These are phyloP conservation scores for Heterodera filipjevi DNA, from an alignment of 2,888 invertebrate genomes.

Conservation along the genomic window DNA sequence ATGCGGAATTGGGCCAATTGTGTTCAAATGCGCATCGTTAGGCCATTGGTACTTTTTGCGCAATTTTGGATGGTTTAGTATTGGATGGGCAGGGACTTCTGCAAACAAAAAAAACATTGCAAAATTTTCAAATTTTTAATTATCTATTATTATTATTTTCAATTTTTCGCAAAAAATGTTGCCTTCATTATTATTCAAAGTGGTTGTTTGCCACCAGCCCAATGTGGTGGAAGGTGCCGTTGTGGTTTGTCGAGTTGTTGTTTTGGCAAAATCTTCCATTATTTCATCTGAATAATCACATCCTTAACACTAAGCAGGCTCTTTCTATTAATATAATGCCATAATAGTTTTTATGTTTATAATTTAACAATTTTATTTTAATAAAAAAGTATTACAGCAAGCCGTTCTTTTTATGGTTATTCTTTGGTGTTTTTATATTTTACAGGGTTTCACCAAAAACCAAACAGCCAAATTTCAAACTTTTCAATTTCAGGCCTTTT, in stretches of 20 bases:
- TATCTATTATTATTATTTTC: background rate
- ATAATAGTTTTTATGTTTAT: too few species aligned
- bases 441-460: too few species aligned
- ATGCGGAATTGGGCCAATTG: background rate
- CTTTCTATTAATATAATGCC: too few species aligned
- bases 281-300: conserved; percentile 19
- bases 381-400: too few species aligned
- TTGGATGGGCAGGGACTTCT: background rate
- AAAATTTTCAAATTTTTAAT: background rate
- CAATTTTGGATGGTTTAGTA: conserved; percentile 5
- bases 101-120: background rate
- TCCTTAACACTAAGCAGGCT: too few species aligned
- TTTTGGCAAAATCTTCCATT: conserved; percentile 6
- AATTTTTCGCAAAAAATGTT: background rate
- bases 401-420: too few species aligned
- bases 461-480: too few species aligned
- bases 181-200: background rate
- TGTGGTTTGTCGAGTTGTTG: conserved; percentile 9
- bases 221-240: background rate
- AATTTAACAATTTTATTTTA: too few species aligned
- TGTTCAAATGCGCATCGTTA: background rate
- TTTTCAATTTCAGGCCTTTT: too few species aligned
- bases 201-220: background rate
- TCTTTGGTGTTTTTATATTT: too few species aligned
- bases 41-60: conserved; percentile 4